These are phyloP conservation scores for Sceloporus undulatus DNA, from an alignment of 2,113 vertebrate genomes.

Conservation along the genomic window DNA sequence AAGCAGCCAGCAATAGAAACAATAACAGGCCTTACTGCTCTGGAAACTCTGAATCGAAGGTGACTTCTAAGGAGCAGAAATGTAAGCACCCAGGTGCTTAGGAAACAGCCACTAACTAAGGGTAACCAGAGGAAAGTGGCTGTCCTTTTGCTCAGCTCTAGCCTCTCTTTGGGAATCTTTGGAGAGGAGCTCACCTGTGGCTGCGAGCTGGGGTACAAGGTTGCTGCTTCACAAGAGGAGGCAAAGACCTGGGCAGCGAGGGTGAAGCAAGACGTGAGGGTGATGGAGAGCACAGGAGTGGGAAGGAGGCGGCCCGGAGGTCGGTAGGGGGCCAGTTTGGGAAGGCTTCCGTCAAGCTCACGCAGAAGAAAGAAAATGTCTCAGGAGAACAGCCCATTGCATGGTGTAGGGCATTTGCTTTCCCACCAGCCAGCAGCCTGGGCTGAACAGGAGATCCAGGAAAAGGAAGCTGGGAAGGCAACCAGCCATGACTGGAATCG, in stretches of 20 bases:
- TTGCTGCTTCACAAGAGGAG: constrained; percentile 77
- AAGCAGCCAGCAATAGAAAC: too few relatives aligned
- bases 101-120: too few relatives aligned
- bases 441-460: too few relatives aligned
- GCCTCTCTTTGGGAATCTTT: neutral
- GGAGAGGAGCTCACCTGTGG: constrained; percentile 60
- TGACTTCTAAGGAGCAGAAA: too few relatives aligned
- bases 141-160: too few relatives aligned
- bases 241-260: constrained; percentile 62
- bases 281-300: constrained; percentile 72
- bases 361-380: constrained; percentile 45
- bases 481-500: too few relatives aligned
- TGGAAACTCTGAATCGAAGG: too few relatives aligned
- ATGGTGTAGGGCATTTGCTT: too few relatives aligned
- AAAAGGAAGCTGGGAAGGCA: too few relatives aligned
- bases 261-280: constrained; percentile 68
- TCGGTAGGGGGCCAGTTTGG: constrained; percentile 74
- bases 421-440: neutral
- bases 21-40: too few relatives aligned
- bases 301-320: constrained; percentile 71
- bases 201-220: constrained; percentile 71
- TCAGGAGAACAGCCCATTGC: neutral
- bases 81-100: too few relatives aligned
- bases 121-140: too few relatives aligned
- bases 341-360: constrained; percentile 77